Evolutionary conservation across 2,113 vertebrate genomes (phyloP).

Genomic region (Circaetus cinerascens): DNA sequence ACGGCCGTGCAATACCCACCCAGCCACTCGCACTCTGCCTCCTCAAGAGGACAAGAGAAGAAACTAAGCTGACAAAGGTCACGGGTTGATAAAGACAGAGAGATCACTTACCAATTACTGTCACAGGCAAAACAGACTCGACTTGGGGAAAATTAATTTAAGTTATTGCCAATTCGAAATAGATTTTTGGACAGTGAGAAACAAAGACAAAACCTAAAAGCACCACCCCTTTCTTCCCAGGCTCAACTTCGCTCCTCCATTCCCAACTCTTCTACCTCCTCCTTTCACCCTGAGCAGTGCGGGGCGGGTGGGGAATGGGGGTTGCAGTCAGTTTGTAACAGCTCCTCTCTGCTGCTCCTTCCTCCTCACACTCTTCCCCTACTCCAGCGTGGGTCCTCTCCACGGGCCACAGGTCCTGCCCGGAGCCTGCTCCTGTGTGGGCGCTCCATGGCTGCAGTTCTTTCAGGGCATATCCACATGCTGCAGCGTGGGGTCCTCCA

Average conservation of each 20-base stretch:
- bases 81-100: background rate
- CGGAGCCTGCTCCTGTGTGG: background rate
- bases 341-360: background rate
- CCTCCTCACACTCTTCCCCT: background rate
- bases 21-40: background rate
- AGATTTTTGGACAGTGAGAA: background rate
- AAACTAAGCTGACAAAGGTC: background rate
- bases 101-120: background rate
- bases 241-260: background rate
- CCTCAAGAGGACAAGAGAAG: background rate
- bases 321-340: rapidly evolving
- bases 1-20: background rate
- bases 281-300: background rate
- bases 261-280: background rate
- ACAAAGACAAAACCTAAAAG: background rate
- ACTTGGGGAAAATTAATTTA: background rate
- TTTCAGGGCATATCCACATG: background rate
- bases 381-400: background rate
- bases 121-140: background rate
- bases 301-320: rapidly evolving
- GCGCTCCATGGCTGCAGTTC: background rate
- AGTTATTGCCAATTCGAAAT: background rate
- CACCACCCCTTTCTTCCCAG: background rate
- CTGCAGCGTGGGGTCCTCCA: rapidly evolving
- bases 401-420: background rate